A percentile compares a stretch with the other conserved stretches of the same genome.
Evolutionary conservation across 2,113 vertebrate species (phyloP).

Genomic region (Embiotoca jacksoni): DNA sequence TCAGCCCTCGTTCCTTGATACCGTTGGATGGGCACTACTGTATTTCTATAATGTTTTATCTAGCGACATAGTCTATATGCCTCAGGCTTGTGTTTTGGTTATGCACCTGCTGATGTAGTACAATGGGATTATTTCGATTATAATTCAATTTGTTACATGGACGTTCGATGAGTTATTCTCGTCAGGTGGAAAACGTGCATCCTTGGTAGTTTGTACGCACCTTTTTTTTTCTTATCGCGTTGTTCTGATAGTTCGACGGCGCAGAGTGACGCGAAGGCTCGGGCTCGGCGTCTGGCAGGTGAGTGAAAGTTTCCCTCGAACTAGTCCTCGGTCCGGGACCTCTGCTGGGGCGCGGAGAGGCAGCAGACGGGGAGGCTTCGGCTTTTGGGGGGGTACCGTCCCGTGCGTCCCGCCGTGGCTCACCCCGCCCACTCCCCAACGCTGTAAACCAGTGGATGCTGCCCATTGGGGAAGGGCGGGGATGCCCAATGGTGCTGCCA

Average conservation of each 20-base stretch:
- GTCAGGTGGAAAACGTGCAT: constrained; percentile 77
- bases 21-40: constrained; percentile 76
- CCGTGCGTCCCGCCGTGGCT: constrained; percentile 65
- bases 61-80: constrained; percentile 76
- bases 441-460: constrained; percentile 72
- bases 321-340: constrained; percentile 69
- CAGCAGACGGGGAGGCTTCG: constrained; percentile 66
- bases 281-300: constrained; percentile 76
- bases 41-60: constrained; percentile 77
- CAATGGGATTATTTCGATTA: constrained; percentile 74
- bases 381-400: constrained; percentile 39
- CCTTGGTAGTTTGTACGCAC: constrained; percentile 69
- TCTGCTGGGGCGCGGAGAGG: constrained; percentile 78
- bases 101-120: constrained; percentile 80
- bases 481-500: constrained; percentile 74
- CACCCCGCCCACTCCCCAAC: constrained; percentile 72
- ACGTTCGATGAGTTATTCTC: constrained; percentile 74
- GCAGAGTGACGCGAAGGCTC: constrained; percentile 72
- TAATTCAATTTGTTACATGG: constrained; percentile 79
- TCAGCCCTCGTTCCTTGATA: constrained; percentile 78
- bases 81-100: constrained; percentile 83
- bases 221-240: constrained; percentile 48
- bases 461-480: constrained; percentile 66
- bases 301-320: constrained; percentile 61
- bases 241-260: constrained; percentile 61